Evolutionary conservation across 2,888 invertebrate species (phyloP), one percentile per base, ranked within the genome.

Genomic region (Philonicus albiceps): DNA sequence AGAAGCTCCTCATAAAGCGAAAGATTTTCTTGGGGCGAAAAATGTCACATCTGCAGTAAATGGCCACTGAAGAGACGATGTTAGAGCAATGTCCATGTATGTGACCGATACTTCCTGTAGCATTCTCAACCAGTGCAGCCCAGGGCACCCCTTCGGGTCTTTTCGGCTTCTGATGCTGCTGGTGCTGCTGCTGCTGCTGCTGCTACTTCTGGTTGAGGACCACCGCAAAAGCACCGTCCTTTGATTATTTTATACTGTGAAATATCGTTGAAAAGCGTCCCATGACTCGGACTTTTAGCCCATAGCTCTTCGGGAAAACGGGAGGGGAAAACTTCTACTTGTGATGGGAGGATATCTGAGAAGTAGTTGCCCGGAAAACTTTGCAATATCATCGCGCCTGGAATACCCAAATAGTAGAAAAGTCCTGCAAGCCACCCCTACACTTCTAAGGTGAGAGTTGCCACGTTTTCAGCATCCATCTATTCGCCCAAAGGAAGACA

Each of bases 1-100:
- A 55, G 64, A 49, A 27, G 64, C 64, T 34, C 5, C 72, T 83
- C 83, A 83, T 83, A 83, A 83, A 83, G 72, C 64, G 40, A 27
- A 72, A 83, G 83, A 64, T 83, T 83, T 83, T 72, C 83, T 83
- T 64, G 64, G 72, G 83, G 34, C 64, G 64, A 83, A 83, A 83
- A 83, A 37, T 83, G 83, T 83, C 72, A 83, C 83, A 83, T 64
- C 64, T 83, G 83, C 83, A 83, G 83, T 72, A 83, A 83, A 83
- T 83, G 72, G 64, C 72, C 64, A 72, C 64, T 37, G 83, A 40
- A 40, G 37, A 19, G 27, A 34, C 16, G 8, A 22, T 43, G 64
- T 64, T 64, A 64, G n/a, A n/a, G 19, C 64, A 64, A 37, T 64
- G 80, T 53, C 27, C 53, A 49, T 80, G 31, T 80, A 34, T 80